Percentiles rank a stretch among this genome's conserved stretches.
Evolutionary conservation across 2,797 vertebrate species (phyloP).

Genomic region (Microhierax caerulescens): DNA sequence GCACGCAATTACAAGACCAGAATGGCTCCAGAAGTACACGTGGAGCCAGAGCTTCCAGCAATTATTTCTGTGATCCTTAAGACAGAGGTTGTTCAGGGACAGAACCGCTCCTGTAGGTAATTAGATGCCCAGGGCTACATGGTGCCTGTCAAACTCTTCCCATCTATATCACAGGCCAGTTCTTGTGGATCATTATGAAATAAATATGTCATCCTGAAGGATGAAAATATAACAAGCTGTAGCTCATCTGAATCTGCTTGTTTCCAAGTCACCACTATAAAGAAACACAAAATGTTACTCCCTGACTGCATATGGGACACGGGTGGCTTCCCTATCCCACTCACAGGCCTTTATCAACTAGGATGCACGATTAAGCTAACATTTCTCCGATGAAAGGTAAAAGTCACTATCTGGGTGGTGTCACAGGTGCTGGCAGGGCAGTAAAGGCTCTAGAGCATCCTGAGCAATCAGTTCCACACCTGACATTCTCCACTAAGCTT

Average conservation of each 20-base stretch:
- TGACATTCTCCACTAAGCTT: background rate
- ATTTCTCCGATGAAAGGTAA: background rate
- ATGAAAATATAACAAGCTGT: background rate
- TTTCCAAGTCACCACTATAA: background rate
- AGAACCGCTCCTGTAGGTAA: constrained; percentile 26
- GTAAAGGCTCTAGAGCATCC: background rate
- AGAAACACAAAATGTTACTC: background rate
- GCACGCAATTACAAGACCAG: background rate
- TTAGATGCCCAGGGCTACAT: background rate
- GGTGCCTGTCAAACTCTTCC: background rate
- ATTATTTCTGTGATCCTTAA: constrained; percentile 1
- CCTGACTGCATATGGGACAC: background rate
- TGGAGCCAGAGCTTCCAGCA: background rate
- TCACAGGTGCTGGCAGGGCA: background rate
- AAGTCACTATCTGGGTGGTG: background rate
- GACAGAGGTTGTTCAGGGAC: background rate
- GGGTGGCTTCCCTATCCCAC: background rate
- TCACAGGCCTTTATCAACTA: background rate
- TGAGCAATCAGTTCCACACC: background rate
- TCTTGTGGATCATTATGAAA: background rate
- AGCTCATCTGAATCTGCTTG: background rate
- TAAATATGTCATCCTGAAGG: background rate
- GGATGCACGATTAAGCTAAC: background rate
- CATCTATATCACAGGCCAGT: background rate
- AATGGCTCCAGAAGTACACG: background rate